A percentile compares a stretch with the other conserved stretches of the same genome.
phyloP scores from a whole-genome alignment of 1,140 invertebrate species.

The Ridgeia piscesae region DNA sequence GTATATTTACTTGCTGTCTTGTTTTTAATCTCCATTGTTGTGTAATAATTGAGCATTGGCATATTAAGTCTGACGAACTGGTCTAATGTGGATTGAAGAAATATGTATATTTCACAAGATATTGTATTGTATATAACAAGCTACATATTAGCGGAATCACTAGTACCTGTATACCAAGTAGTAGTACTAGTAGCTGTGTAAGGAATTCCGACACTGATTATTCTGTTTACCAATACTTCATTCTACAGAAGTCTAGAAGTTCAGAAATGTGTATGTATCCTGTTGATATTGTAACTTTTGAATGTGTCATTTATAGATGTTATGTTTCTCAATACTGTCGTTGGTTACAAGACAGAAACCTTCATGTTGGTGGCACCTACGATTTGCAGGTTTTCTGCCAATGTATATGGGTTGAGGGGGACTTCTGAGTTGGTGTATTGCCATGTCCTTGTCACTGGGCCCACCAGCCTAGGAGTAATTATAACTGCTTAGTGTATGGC shows the following conservation, averaged over 20 bases:
- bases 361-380: neutral
- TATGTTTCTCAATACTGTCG: neutral
- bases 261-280: neutral
- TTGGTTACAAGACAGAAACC: neutral
- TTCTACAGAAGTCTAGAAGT: neutral
- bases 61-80: neutral
- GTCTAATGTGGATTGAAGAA: neutral
- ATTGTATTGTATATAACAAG: neutral
- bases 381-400: neutral
- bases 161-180: neutral
- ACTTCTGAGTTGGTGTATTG: neutral
- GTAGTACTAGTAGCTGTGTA: neutral
- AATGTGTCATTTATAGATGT: neutral
- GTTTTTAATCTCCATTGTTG: neutral
- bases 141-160: neutral
- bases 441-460: neutral
- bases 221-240: neutral
- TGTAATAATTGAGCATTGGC: neutral
- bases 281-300: conserved; percentile 1
- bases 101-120: neutral
- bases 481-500: neutral
- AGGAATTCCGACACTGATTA: too few species aligned
- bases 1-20: neutral
- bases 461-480: neutral
- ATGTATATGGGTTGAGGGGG: neutral